Evolutionary conservation across 2,113 vertebrate species (phyloP).

Genomic region (Catharus bicknelli): DNA sequence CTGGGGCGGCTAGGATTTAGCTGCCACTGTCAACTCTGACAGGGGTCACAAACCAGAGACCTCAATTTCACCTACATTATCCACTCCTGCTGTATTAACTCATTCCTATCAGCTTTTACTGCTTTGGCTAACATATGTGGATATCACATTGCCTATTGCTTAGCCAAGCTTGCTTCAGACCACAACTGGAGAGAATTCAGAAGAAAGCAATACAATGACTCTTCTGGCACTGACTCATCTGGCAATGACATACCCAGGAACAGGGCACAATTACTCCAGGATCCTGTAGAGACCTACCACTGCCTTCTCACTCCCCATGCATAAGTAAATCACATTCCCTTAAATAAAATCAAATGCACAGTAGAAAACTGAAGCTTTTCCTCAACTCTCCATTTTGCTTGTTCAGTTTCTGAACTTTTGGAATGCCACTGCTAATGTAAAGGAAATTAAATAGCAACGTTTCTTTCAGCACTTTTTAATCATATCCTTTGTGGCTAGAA

Average conservation of each 20-base stretch:
- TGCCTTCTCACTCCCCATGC: neutral
- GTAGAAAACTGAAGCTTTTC: constrained; percentile 11
- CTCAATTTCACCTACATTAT: constrained; percentile 17
- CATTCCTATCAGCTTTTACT: constrained; percentile 35
- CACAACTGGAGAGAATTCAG: neutral
- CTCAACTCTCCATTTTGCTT: neutral
- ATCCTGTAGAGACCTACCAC: neutral
- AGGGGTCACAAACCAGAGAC: constrained; percentile 10
- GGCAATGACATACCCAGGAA: neutral
- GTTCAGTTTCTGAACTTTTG: constrained; percentile 8
- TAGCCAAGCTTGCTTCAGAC: neutral
- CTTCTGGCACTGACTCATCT: neutral
- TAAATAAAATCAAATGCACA: neutral
- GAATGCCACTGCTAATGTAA: constrained; percentile 39
- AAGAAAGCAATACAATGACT: neutral
- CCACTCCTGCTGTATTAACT: constrained; percentile 9
- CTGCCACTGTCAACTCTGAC: neutral
- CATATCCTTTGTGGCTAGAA: constrained; percentile 34
- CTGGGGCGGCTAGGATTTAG: neutral
- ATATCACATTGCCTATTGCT: constrained; percentile 6
- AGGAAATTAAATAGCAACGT: constrained; percentile 63
- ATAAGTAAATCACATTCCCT: neutral
- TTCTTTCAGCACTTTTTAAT: constrained; percentile 68
- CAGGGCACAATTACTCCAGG: neutral
- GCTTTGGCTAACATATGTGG: neutral